phyloP scores from a whole-genome alignment of 2,888 invertebrate genomes.

The Lymantria monacha region DNA sequence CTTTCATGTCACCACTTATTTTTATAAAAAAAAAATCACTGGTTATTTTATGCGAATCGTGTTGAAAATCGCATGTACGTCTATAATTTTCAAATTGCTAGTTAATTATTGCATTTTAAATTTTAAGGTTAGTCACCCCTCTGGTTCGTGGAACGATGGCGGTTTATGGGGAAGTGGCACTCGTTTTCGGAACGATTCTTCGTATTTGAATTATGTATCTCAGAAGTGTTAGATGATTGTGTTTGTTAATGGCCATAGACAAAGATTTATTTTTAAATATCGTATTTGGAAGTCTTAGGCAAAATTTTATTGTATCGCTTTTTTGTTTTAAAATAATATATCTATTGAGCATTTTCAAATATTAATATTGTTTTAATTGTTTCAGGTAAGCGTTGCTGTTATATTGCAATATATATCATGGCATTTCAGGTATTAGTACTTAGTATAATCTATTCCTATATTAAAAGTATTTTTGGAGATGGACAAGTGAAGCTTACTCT shows the following conservation, averaged over 20 bases:
- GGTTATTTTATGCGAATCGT: conserved; percentile 7
- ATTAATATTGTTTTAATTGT: conserved; percentile 22
- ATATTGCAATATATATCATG: neutral
- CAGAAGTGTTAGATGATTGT: conserved; percentile 34
- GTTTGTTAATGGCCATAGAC: conserved; percentile 29
- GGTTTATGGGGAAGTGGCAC: conserved; percentile 25
- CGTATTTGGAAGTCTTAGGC: conserved; percentile 2
- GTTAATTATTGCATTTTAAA: conserved; percentile 14
- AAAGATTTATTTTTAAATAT: conserved; percentile 18
- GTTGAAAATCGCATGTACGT: conserved; percentile 11
- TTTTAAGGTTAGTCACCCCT: conserved; percentile 33
- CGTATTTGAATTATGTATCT: conserved; percentile 37
- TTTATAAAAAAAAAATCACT: conserved; percentile 19
- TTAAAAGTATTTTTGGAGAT: neutral
- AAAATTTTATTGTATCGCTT: neutral
- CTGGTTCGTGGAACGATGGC: conserved; percentile 24
- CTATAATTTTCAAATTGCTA: conserved; percentile 34
- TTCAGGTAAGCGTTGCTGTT: conserved; percentile 43
- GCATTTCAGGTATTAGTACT: neutral
- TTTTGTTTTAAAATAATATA: neutral
- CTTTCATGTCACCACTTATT: conserved; percentile 47
- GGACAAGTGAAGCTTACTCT: no score
- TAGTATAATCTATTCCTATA: neutral
- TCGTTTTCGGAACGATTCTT: conserved; percentile 31
- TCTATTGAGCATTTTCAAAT: neutral